These are phyloP conservation scores for Pentamera pediparva DNA, from an alignment of 53 echinoderm and acorn worm genomes.

Conservation along the genomic window DNA sequence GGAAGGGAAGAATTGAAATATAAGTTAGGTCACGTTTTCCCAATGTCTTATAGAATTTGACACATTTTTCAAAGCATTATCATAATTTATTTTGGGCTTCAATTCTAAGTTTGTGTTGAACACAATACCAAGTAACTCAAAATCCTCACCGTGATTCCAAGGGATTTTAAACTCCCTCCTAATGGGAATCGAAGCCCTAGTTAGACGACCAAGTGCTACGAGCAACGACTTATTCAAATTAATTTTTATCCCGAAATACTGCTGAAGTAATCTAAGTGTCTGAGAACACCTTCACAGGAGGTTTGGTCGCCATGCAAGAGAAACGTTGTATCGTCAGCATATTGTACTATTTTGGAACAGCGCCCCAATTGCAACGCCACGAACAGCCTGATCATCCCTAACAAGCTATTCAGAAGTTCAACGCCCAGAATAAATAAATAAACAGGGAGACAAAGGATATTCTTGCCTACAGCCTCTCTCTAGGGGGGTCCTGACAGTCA, in stretches of 20 bases:
- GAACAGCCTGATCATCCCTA: no score
- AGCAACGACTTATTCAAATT: no score
- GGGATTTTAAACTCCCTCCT: no score
- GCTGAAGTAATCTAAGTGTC: not conserved
- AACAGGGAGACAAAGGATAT: slow-evolving; percentile 1
- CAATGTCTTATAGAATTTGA: not conserved
- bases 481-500: not conserved
- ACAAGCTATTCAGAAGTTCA: no score
- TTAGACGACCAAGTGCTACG: no score
- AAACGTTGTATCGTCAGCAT: slow-evolving; percentile 1
- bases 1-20: no score
- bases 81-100: not conserved
- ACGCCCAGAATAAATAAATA: no score
- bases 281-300: not conserved
- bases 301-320: not conserved
- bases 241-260: no score
- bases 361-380: no score
- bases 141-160: no score
- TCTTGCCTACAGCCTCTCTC: slow-evolving; percentile 1
- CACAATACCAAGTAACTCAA: not conserved
- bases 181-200: no score
- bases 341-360: no score
- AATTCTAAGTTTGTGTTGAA: not conserved
- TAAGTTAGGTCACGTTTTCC: not conserved
- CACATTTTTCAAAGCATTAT: not conserved